Percentiles rank a stretch among this genome's conserved stretches.
phyloP scores from a whole-genome alignment of 2,888 invertebrate species.

The Cataglyphis rosenhaueri region DNA sequence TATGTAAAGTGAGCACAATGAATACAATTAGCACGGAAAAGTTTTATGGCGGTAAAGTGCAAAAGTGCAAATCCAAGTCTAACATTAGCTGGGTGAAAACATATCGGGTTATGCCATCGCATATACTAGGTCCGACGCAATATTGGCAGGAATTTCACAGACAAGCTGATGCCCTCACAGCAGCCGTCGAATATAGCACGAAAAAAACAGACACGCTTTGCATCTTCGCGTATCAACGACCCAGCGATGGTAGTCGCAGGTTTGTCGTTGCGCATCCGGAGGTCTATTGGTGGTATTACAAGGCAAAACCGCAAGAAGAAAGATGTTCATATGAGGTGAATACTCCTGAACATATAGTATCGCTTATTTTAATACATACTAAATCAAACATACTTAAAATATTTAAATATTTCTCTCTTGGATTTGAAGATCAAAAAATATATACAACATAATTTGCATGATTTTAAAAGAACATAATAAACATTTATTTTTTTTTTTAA shows the following conservation, averaged over 20 bases:
- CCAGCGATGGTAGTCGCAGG: conserved; percentile 80
- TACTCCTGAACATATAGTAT: background rate
- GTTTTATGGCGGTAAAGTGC: background rate
- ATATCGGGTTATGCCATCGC: conserved; percentile 67
- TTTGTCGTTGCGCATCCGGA: conserved; percentile 86
- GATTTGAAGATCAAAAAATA: background rate
- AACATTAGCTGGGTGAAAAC: conserved; percentile 33
- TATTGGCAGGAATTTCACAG: conserved; percentile 84
- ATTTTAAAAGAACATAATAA: too few relatives aligned
- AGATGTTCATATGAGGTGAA: conserved; percentile 85
- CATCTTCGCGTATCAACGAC: conserved; percentile 84
- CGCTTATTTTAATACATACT: background rate
- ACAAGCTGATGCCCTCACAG: conserved; percentile 83
- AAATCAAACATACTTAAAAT: background rate
- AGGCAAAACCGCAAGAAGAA: conserved; percentile 70
- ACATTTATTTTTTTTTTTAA: too few relatives aligned
- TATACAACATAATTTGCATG: too few relatives aligned
- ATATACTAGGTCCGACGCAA: conserved; percentile 81
- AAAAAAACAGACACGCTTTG: conserved; percentile 78
- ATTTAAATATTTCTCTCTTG: background rate
- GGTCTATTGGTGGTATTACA: conserved; percentile 84
- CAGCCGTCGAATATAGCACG: conserved; percentile 72
- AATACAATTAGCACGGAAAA: background rate
- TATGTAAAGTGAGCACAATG: conserved; percentile 2
- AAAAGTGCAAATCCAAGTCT: background rate